Conservation (phyloP, 92 coral and sea anemone genomes). For the Actinostola sp. region DNA sequence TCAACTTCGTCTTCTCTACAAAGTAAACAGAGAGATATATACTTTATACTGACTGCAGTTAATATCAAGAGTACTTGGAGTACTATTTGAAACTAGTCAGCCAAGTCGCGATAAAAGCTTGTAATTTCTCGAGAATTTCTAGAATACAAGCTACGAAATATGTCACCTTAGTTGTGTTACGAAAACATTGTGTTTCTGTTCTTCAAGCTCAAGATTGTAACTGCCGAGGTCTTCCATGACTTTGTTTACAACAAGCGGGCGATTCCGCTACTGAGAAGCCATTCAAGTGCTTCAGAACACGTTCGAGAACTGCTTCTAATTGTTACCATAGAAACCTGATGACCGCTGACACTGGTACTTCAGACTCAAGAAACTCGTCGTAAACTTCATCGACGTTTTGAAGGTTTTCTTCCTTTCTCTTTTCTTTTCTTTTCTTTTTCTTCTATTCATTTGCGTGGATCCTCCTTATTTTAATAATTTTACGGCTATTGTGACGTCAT, state of each 20-base stretch:
- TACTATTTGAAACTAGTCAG: neutral
- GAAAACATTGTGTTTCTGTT: slow-evolving; percentile 86
- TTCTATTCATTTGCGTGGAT: too few species aligned
- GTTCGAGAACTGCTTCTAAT: slow-evolving; percentile 30
- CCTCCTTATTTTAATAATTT: too few species aligned
- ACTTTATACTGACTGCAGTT: too few species aligned
- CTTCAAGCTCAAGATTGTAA: slow-evolving; percentile 73
- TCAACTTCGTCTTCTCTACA: slow-evolving; percentile 72
- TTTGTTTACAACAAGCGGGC: neutral
- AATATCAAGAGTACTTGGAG: too few species aligned
- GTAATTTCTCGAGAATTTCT: neutral
- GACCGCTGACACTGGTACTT: neutral
- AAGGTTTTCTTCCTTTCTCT: too few species aligned
- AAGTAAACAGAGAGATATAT: neutral
- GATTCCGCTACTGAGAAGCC: slow-evolving; percentile 39
- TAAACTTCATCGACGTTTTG: too few species aligned
- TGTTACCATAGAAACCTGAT: slow-evolving; percentile 24
- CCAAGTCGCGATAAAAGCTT: neutral
- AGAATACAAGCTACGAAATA: too few species aligned
- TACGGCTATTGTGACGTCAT: too few species aligned
- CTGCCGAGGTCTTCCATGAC: slow-evolving; percentile 30
- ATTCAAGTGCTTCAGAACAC: slow-evolving; percentile 45
- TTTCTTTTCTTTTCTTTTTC: too few species aligned
- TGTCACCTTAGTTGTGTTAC: slow-evolving; percentile 93
- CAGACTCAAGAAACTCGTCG: too few species aligned